A percentile compares a stretch with the other conserved stretches of the same genome.
These are phyloP conservation scores for Psophia crepitans DNA, from an alignment of 2,113 vertebrate species.

Conservation along the genomic window DNA sequence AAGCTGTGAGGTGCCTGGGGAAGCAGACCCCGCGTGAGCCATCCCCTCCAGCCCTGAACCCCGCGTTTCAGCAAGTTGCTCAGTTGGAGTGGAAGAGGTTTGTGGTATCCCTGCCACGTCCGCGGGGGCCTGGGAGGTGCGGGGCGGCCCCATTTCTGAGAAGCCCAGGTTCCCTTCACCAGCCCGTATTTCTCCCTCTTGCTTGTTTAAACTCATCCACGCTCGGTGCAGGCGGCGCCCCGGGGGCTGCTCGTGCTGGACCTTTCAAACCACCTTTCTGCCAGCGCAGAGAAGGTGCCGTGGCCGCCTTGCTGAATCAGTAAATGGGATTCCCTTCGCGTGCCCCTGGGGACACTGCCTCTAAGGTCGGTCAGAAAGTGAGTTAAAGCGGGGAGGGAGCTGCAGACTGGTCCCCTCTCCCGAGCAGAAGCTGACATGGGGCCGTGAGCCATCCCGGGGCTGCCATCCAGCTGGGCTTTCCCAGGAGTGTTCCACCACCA, in stretches of 20 bases:
- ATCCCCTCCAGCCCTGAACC: not conserved
- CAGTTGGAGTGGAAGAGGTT: not conserved
- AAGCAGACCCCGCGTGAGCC: too few relatives aligned
- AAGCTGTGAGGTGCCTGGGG: rapidly evolving
- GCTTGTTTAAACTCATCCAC: not conserved
- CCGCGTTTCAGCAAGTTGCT: not conserved
- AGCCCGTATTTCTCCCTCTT: not conserved
- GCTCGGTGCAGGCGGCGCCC: not conserved
- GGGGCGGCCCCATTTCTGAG: not conserved
- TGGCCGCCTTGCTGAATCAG: not conserved
- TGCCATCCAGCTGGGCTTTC: not conserved
- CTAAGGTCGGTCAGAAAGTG: not conserved
- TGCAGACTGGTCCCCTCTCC: not conserved
- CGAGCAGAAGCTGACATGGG: not conserved
- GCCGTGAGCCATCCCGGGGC: not conserved
- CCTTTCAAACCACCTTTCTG: not conserved
- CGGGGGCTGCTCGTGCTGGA: not conserved
- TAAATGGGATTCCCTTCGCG: not conserved
- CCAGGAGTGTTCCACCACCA: not conserved
- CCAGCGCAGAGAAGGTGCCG: not conserved
- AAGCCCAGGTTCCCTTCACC: not conserved
- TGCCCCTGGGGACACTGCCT: not conserved
- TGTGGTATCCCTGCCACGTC: not conserved
- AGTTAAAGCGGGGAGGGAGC: not conserved
- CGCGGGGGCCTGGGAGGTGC: not conserved